A percentile compares a stretch with the other conserved stretches of the same genome.
Evolutionary conservation across 2,797 vertebrate genomes (phyloP).

Genomic region (Ctenosaura bakeri): DNA sequence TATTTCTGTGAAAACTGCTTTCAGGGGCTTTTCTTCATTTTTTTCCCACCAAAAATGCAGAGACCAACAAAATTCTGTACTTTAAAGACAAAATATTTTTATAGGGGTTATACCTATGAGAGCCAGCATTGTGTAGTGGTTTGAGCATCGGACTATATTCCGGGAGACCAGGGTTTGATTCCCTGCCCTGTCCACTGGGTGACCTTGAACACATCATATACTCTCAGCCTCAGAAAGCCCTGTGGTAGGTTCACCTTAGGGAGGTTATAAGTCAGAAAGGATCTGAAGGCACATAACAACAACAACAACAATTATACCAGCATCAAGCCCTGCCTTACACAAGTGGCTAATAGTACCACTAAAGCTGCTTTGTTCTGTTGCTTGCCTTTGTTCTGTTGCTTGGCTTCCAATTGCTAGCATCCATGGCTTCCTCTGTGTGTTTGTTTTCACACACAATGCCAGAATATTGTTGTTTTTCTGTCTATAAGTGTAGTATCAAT

Average conservation of each 20-base stretch:
- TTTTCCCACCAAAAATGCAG: not conserved
- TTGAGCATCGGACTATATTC: too few species aligned
- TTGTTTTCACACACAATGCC: not conserved
- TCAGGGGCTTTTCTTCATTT: not conserved
- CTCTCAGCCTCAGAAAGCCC: too few species aligned
- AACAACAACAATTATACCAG: not conserved
- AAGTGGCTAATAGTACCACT: not conserved
- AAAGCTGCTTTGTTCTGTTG: not conserved
- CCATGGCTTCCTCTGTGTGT: not conserved
- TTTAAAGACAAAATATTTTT: not conserved
- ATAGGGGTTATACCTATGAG: not conserved
- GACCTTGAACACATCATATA: too few species aligned
- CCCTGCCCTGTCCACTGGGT: too few species aligned
- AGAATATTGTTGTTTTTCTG: not conserved
- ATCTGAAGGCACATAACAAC: too few species aligned
- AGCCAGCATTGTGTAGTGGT: too few species aligned
- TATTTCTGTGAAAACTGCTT: not conserved
- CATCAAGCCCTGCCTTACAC: not conserved
- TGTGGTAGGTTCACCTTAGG: too few species aligned
- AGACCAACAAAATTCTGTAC: not conserved
- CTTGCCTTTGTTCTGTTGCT: not conserved
- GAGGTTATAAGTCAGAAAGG: too few species aligned
- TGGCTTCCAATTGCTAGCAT: not conserved
- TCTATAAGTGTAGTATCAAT: not conserved
- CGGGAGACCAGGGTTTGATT: too few species aligned